Evolutionary conservation across 2,113 vertebrate genomes (phyloP), one percentile per base, ranked within the genome.

Genomic region (Hucho hucho): DNA sequence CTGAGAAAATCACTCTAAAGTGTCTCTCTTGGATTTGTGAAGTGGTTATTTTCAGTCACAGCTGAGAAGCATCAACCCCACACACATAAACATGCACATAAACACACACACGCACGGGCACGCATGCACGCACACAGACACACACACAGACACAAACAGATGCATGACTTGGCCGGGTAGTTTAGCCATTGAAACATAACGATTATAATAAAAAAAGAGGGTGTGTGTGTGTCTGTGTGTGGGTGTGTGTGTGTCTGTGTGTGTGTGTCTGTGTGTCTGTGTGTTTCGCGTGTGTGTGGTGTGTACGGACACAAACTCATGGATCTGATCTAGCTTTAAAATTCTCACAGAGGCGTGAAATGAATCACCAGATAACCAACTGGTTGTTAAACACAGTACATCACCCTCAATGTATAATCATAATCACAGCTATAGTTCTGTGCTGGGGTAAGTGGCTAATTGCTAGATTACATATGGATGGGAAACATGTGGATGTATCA

Each of bases 1-100:
- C 82, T 88, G 90, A 90, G 63, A 77, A 58, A 79, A 79, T 25
- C 18, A 82, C 73, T 81, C 76, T 74, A 66, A 69, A 69, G 69
- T 78, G 79, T 70, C 61, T 70, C n/a, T 26, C 58, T 75, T 78
- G 47, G 24, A 68, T 56, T n/a, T 26, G 73, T 49, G 75, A 83
- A 77, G 76, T 87, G 84, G 83, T 77, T 66, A 46, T 11, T 11
- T 43, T 43, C 7, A 43, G 37, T 43, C 37, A 43, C 37, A 43
- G 37, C 37, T 43, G 9, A 11, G 37, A 43, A 12, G 37, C 9
- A 43, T 64, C 20, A 22, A 64, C 61, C 22, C 22, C 61, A 43
- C 26, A 67, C 20, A 49, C 76, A 61, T 58, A 64, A 18, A 74
- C 46, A 9, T 22, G n/a, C 1, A 24, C 68, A 70, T 6, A 70